Conservation (phyloP, 2,113 vertebrate genomes). For the Ranitomeya imitator region DNA sequence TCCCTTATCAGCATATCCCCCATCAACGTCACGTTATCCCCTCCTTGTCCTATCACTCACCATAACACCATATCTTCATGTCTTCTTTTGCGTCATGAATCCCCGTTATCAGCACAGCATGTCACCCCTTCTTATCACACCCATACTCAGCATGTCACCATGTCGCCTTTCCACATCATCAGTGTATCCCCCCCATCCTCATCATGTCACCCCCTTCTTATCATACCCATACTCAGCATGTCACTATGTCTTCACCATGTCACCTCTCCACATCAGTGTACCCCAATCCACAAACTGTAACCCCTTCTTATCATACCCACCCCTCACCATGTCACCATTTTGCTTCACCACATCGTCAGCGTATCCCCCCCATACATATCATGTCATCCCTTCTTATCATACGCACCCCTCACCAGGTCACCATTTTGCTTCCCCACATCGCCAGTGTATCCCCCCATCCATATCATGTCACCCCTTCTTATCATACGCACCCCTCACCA, state of each 20-base stretch:
- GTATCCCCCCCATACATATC: neutral
- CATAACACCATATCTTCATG: too few species aligned
- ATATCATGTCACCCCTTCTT: neutral
- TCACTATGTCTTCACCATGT: neutral
- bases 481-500: neutral
- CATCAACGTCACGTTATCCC: neutral
- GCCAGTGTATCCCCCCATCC: neutral
- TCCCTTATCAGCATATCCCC: neutral
- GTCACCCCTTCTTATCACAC: neutral
- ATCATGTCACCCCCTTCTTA: neutral
- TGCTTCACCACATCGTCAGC: neutral
- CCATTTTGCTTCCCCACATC: neutral
- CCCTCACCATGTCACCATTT: neutral
- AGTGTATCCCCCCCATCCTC: neutral
- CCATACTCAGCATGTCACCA: neutral
- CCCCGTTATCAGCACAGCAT: neutral
- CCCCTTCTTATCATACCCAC: neutral
- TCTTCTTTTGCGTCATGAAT: too few species aligned
- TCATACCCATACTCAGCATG: neutral
- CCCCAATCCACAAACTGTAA: neutral
- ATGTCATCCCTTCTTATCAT: neutral
- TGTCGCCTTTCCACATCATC: neutral
- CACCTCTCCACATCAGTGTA: neutral
- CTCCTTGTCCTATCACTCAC: neutral
- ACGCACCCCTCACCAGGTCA: neutral